Evolutionary conservation across 64 coral and sea anemone genomes (phyloP), one percentile per base, ranked within the genome.

Genomic region (Montipora capricornis): DNA sequence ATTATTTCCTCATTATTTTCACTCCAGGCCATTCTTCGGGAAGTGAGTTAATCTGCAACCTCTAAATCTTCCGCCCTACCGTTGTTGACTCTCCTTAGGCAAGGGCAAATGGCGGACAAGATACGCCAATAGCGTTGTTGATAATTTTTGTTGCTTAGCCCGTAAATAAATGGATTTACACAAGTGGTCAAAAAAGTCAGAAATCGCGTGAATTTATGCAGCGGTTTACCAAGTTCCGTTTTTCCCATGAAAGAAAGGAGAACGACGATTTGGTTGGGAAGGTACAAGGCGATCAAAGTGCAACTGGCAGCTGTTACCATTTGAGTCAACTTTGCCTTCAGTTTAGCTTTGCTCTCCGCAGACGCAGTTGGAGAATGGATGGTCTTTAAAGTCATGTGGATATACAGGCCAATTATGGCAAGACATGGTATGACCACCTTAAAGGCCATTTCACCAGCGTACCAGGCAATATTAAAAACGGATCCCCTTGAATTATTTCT

Each of bases 61-160:
- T 60, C 13, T 60, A 13, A 7, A 60, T 7, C 57, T 13, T 60
- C 57, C 13, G 37, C 20, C 71, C 8, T 74, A 5, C 9, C 7
- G 8, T 24, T 11, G n/a, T 37, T 26, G 2, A 7, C 20, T 79
- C 45, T 93, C 75, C 26, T 51, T 75, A 48, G 86, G 87, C 12
- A 81, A 55, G 8, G 15, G 45, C 37, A 37, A 37, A 37, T 37
- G 37, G 37, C 2, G 37, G 37, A 37, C 37, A 37, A 37, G 37
- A 37, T 37, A 37, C 37, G 37, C 37, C 37, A 37, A 37, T 37
- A 37, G 37, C 37, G 37, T 37, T 37, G 37, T 0, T 80, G 91
- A 51, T 86, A 93, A 19, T 82, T 93, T 29, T 87, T 76, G 53
- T 80, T 93, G 17, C 81, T 93, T 3, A 93, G 51, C n/a, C 91